Percentiles rank a stretch among this genome's conserved stretches.
phyloP scores from a whole-genome alignment of 1,140 invertebrate species.

The Matsumurasca onukii region DNA sequence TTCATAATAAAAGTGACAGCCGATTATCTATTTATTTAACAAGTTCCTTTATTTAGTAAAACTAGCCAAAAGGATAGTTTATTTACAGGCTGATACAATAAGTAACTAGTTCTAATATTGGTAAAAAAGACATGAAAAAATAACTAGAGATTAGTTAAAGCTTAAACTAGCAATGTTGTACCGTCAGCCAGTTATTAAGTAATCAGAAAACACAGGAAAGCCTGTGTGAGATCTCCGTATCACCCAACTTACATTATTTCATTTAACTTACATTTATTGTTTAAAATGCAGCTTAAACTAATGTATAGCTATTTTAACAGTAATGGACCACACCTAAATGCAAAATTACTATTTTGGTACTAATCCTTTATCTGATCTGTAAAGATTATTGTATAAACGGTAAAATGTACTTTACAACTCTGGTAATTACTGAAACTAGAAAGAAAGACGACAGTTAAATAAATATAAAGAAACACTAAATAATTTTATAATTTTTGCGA shows the following conservation, averaged over 20 bases:
- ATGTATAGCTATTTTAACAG: constrained; percentile 22
- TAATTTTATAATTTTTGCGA: neutral
- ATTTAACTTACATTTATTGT: constrained; percentile 19
- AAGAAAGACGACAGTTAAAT: neutral
- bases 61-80: no score
- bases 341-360: neutral
- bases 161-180: neutral
- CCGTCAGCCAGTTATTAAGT: neutral
- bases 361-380: neutral
- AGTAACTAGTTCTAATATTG: constrained; percentile 14
- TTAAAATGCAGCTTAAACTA: constrained; percentile 8
- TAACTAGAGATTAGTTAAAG: constrained; percentile 26
- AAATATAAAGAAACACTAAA: no score
- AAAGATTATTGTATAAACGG: neutral
- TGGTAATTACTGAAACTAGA: neutral
- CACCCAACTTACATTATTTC: constrained; percentile 17
- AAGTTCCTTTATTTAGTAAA: no score
- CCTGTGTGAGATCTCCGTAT: constrained; percentile 10
- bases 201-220: constrained; percentile 2
- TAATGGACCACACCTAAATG: constrained; percentile 12
- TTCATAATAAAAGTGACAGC: neutral
- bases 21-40: neutral
- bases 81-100: neutral
- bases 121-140: constrained; percentile 20
- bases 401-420: neutral